Base-by-base conservation (phyloP, 2,113 vertebrate species). In the Etheostoma cragini region DNA sequence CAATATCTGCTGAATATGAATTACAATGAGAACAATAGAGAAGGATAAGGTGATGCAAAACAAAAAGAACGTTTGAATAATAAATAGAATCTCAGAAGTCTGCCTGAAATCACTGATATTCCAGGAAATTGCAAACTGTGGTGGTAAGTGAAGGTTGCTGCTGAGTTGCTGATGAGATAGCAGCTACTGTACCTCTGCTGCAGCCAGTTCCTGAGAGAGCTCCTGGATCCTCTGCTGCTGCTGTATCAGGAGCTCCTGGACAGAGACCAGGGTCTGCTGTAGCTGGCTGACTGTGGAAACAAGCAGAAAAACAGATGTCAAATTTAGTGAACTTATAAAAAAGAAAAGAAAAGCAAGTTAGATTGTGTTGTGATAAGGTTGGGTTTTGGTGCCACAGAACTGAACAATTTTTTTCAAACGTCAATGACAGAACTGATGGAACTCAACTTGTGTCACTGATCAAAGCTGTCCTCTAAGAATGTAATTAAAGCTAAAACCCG, bases 221-320 rank as follows among this genome's bases (percentile, higher is more conserved):
- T 98, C 96, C 87, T 99, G 97, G 81, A 99, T 97, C 84, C 94
- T 97, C 94, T 97, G 96, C 83, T 99, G 98, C 82, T 99, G 98
- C 84, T 99, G 97, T 47, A 96, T 84, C 73, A 99, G 95, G 77
- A 99, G 95, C 65, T 99, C 98, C 89, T 99, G 98, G 72, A 99
- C 95, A 0, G 97, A 95, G 58, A 95, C 94, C 90, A 99, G 91
- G 5, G 97, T 98, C 81, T 96, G 95, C 93, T 99, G 98, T 49
- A 99, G 90, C 91, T 99, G 98, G 72, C 94, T 96, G 79, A 99
- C 98, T 99, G 91, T 8, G 80, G 26, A 76, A 82, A 92, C 57
- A 81, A 83, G 83, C 91, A 89, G 21, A 86, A 68, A n/a, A 71
- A 74, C 70, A 87, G 65, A 89, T 0, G 21, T 38, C 22, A 19